These are phyloP conservation scores for Bubalus kerabau DNA, from an alignment of 2,113 vertebrate genomes.

Conservation along the genomic window DNA sequence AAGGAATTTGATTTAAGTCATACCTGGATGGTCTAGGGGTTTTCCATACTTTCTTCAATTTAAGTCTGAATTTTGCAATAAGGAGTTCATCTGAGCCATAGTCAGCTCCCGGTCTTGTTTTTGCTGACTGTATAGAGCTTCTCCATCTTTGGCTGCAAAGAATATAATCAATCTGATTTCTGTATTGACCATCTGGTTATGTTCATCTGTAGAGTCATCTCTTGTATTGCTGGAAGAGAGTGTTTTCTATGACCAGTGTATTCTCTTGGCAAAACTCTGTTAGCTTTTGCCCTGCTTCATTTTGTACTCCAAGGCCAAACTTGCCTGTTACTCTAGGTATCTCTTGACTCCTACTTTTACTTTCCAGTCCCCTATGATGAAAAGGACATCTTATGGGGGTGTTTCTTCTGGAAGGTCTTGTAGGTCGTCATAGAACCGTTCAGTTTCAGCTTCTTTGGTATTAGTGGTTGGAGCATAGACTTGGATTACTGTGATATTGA, in stretches of 20 bases:
- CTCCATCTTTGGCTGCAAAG: neutral
- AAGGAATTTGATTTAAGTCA: neutral
- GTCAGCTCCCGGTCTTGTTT: neutral
- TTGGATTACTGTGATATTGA: neutral
- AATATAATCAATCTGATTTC: neutral
- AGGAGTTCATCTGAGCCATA: neutral
- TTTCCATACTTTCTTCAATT: neutral
- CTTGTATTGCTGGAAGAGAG: neutral
- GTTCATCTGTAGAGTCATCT: neutral
- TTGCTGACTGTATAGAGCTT: neutral
- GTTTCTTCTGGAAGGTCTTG: neutral
- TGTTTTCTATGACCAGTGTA: neutral
- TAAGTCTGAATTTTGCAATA: neutral
- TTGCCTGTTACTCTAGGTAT: neutral
- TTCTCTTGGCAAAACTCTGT: neutral
- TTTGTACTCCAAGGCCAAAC: neutral
- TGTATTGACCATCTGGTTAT: neutral
- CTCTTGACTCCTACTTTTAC: neutral
- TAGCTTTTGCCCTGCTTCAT: neutral
- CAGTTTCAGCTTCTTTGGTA: neutral
- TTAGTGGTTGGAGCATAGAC: neutral
- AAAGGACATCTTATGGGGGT: neutral
- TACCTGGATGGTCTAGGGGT: neutral
- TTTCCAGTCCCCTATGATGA: neutral
- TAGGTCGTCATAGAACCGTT: neutral